Evolutionary conservation across 2,888 invertebrate species (phyloP), one percentile per base, ranked within the genome.

Genomic region (Caenorhabditis angaria): DNA sequence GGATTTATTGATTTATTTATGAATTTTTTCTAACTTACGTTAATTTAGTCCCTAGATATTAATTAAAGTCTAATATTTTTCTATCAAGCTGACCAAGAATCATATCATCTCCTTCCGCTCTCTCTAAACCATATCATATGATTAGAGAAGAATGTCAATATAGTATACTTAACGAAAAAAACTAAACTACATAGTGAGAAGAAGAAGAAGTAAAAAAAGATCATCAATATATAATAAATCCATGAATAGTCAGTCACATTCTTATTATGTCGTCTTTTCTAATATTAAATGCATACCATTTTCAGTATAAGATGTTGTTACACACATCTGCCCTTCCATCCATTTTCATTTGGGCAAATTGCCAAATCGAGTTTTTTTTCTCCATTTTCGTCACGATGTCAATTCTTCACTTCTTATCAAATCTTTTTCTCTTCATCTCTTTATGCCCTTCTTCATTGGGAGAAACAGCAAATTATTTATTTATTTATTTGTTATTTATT

Each of bases 321-420:
- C 41, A 41, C 41, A 41, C 32, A 32, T 14, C 41, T 10, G 41
- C 41, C 41, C 18, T 41, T 41, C 41, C 41, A 41, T 41, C 18
- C 3, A 12, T n/a, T 14, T 41, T 18, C 6, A 12, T 41, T 41
- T 41, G 5, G 41, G 41, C 41, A 41, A 41, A 18, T 41, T 41
- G 41, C 41, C 41, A 41, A 41, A 41, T 41, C 41, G 41, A 41
- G 41, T 41, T 41, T 41, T 41, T 41, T 12, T 32, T 12, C 32
- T 8, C 12, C 32, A 32, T 32, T 12, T 8, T 51, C 22, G 27
- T 59, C 63, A 63, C 65, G 28, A 32, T 62, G 57, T 74, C 61
- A 54, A 22, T n/a, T 29, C 60, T 20, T 18, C 29, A 18, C 27
- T 50, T 60, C 69, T 64, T 60, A 64, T 69, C 64, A 50, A 63